A percentile compares a stretch with the other conserved stretches of the same genome.
phyloP scores from a whole-genome alignment of 2,888 invertebrate genomes.

The Drosophila sordidula region DNA sequence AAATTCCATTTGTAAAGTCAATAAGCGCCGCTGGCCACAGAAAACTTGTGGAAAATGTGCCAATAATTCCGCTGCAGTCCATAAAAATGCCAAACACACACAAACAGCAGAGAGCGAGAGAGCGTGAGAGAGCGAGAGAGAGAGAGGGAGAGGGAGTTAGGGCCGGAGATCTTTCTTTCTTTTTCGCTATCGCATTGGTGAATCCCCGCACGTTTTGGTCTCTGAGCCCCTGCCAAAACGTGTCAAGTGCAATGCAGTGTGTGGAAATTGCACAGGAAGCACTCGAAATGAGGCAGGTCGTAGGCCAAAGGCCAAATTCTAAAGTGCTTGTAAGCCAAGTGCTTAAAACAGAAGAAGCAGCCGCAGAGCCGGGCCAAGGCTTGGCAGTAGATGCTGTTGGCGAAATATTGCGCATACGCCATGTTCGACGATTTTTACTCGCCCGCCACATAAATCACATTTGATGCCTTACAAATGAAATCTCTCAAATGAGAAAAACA shows the following conservation, averaged over 20 bases:
- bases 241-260: slow-evolving; percentile 77
- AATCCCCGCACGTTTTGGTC: slow-evolving; percentile 37
- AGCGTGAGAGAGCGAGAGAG: no score
- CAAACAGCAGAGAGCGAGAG: not conserved
- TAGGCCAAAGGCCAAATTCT: slow-evolving; percentile 29
- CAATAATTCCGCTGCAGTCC: slow-evolving; percentile 57
- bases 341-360: slow-evolving; percentile 8
- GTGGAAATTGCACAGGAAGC: slow-evolving; percentile 41
- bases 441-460: slow-evolving; percentile 51
- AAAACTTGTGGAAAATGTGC: slow-evolving; percentile 31
- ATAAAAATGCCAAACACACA: slow-evolving; percentile 66
- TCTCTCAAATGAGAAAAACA: slow-evolving; percentile 14
- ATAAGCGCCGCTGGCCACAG: slow-evolving; percentile 36
- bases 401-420: slow-evolving; percentile 54
- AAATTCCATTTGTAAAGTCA: slow-evolving; percentile 61
- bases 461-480: slow-evolving; percentile 58
- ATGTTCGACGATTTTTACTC: slow-evolving; percentile 17
- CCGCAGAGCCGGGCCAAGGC: slow-evolving; percentile 37
- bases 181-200: slow-evolving; percentile 28
- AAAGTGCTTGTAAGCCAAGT: slow-evolving; percentile 34
- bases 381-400: slow-evolving; percentile 18
- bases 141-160: no score
- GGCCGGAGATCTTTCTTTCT: not conserved
- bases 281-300: slow-evolving; percentile 36
- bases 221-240: slow-evolving; percentile 43